phyloP scores from a whole-genome alignment of 2,797 vertebrate genomes.

The Knipowitschia caucasica region DNA sequence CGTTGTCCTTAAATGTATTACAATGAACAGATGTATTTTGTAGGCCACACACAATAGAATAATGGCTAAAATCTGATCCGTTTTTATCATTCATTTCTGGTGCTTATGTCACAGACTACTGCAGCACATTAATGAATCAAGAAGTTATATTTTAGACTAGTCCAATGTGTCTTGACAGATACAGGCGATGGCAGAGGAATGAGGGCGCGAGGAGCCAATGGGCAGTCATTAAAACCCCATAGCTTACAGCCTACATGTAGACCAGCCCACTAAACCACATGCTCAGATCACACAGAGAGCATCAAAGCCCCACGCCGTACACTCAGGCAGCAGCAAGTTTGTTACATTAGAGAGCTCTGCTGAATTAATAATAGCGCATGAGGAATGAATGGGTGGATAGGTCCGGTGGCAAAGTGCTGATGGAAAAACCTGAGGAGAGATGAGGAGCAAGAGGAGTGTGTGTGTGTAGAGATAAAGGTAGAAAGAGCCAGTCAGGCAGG shows the following conservation, averaged over 20 bases:
- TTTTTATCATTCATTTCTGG: background rate
- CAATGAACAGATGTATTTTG: no score
- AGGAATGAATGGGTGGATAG: conserved; percentile 34
- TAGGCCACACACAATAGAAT: no score
- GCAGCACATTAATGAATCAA: background rate
- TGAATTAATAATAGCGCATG: conserved; percentile 28
- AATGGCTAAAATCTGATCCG: no score
- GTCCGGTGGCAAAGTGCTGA: conserved; percentile 34
- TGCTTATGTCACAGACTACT: background rate
- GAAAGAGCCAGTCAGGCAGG: conserved; percentile 16
- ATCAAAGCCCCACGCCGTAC: conserved; percentile 13
- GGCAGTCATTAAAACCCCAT: conserved; percentile 19
- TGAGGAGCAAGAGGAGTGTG: conserved; percentile 13
- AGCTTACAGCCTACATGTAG: conserved; percentile 9
- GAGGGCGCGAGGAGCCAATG: conserved; percentile 13
- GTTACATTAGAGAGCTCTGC: conserved; percentile 23
- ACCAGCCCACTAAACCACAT: conserved; percentile 28
- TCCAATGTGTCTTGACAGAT: conserved; percentile 8
- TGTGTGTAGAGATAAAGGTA: conserved; percentile 21
- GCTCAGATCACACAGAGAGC: conserved; percentile 18
- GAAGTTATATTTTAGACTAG: background rate
- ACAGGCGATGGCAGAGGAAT: background rate
- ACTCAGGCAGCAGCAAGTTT: conserved; percentile 20
- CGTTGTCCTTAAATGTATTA: no score
- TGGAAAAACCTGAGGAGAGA: conserved; percentile 16